These are phyloP conservation scores for Tipula helvola DNA, from an alignment of 2,888 invertebrate species.

Conservation along the genomic window DNA sequence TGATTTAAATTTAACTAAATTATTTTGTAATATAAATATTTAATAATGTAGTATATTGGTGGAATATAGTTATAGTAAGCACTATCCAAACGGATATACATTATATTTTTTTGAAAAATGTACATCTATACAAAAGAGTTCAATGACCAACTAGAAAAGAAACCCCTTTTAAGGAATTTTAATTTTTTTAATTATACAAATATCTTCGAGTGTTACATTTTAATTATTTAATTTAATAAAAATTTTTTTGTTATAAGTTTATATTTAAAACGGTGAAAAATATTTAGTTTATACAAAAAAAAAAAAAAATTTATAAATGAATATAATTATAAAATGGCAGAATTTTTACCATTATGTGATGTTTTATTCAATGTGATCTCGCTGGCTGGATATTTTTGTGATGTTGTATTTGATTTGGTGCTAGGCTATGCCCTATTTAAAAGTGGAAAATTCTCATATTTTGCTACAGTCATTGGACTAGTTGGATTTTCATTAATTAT, in stretches of 20 bases:
- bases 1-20: not conserved
- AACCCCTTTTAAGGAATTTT: constrained; percentile 11
- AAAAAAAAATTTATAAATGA: not conserved
- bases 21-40: not conserved
- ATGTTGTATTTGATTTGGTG: constrained; percentile 77
- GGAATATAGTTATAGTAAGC: not conserved
- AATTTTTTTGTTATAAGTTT: not conserved
- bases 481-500: constrained; percentile 60
- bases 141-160: constrained; percentile 16
- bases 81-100: not conserved
- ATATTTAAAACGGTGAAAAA: not conserved
- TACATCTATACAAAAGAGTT: constrained; percentile 13
- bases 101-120: not conserved
- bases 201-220: not conserved
- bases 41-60: not conserved
- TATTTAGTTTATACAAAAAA: not conserved
- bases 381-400: constrained; percentile 79
- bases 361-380: constrained; percentile 85
- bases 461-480: constrained; percentile 54
- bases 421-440: constrained; percentile 73
- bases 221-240: not conserved
- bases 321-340: constrained; percentile 41
- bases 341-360: constrained; percentile 84
- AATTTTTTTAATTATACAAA: not conserved
- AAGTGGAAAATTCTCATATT: constrained; percentile 49